Base-by-base conservation (phyloP, 64 coral and sea anemone species). In the Anthopleura sola region DNA sequence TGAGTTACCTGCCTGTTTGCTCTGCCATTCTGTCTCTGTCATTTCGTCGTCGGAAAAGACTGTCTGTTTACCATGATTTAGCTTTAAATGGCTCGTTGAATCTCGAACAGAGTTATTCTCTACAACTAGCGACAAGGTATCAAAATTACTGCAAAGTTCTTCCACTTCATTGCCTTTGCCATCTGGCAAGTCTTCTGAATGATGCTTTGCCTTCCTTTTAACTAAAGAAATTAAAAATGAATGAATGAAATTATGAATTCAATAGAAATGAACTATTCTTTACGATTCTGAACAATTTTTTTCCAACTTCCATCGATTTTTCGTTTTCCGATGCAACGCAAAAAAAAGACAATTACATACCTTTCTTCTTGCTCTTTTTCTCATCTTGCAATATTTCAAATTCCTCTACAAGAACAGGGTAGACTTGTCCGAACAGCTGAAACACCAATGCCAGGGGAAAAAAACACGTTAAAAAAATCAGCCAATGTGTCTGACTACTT, bases 381-480 rank as follows among this genome's bases (percentile, higher is more conserved):
- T 82, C 44, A 34, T 53, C 50, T 46, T 33, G 34, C 32, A 20
- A 36, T 37, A 5, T 15, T 77, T 83, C 36, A 37, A 89, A 89
- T 75, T 89, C 87, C 37, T 89, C 79, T 18, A 83, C 80, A 83
- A 89, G 39, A 4, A 75, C 80, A 83, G 90, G 75, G 54, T 87
- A 87, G 34, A 44, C 85, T 34, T 87, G n/a, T 71, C 31, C 49
- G 71, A 87, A 86, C 80, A 92, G 55, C 84, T 87, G 34, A 78
- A 78, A 78, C 18, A 78, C 7, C 76, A 78, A 78, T 31, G 13
- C 15, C 37, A 78, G 3, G 76, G 5, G 2, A n/a, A 16, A 21
- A 17, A 6, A 1, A 3, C 6, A 37, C 15, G 10, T 78, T 19
- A 78, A 36, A 17, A 19, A 23, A 6, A 23, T 6, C 28, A 78